phyloP scores from a whole-genome alignment of 2,888 invertebrate species.

The Parnassius mnemosyne region DNA sequence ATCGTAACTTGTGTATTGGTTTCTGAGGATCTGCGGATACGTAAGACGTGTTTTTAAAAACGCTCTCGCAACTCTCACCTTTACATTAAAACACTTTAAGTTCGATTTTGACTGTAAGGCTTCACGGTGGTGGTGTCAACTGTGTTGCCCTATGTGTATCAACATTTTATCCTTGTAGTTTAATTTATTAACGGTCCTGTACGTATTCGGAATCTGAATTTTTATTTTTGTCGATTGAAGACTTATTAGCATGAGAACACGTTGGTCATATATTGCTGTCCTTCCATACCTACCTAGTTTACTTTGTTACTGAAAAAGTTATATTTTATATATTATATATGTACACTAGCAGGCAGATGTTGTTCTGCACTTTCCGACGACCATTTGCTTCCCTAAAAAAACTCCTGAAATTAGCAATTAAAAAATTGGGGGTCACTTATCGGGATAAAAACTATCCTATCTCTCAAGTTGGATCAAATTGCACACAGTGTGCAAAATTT shows the following conservation, averaged over 20 bases:
- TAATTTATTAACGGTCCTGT: slow-evolving; percentile 22
- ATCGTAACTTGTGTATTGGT: slow-evolving; percentile 16
- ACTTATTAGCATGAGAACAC: slow-evolving; percentile 22
- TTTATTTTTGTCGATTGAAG: slow-evolving; percentile 19
- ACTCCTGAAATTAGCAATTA: too few relatives aligned
- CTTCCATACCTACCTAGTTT: background rate
- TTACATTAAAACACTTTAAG: background rate
- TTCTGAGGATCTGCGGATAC: slow-evolving; percentile 11
- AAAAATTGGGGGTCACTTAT: too few relatives aligned
- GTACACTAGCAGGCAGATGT: too few relatives aligned
- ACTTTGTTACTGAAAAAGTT: too few relatives aligned
- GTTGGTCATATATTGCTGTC: slow-evolving; percentile 8
- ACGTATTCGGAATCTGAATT: slow-evolving; percentile 16
- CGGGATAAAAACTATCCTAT: too few relatives aligned
- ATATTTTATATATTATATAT: too few relatives aligned
- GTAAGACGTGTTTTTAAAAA: background rate
- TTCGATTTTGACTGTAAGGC: background rate
- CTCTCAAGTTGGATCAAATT: too few relatives aligned
- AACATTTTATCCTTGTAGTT: slow-evolving; percentile 25
- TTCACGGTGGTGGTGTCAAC: background rate
- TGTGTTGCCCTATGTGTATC: slow-evolving; percentile 3
- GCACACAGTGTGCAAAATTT: too few relatives aligned
- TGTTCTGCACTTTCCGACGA: too few relatives aligned
- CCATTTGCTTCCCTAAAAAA: too few relatives aligned
- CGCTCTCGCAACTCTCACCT: background rate